Percentiles rank a stretch among this genome's conserved stretches.
phyloP scores from a whole-genome alignment of 2,797 vertebrate genomes.

The Orientallactaga sibirica region DNA sequence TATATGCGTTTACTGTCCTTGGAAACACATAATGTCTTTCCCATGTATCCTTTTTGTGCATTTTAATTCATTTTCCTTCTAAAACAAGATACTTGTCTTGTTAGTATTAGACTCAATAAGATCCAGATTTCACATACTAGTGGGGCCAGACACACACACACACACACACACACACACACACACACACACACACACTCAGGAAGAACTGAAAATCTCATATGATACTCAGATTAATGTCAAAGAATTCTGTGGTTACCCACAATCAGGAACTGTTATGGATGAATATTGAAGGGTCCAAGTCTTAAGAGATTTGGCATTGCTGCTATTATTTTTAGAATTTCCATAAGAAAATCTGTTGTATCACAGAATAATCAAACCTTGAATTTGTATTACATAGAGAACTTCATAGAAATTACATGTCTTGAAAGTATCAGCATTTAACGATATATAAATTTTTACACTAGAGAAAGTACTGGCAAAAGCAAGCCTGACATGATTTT shows the following conservation, averaged over 20 bases:
- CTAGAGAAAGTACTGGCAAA: too few relatives aligned
- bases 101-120: slow-evolving; percentile 45
- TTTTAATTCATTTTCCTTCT: slow-evolving; percentile 42
- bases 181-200: too few relatives aligned
- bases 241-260: slow-evolving; percentile 23
- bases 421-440: neutral
- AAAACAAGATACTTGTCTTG: slow-evolving; percentile 37
- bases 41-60: slow-evolving; percentile 27
- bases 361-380: neutral
- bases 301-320: slow-evolving; percentile 2
- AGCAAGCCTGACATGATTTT: too few relatives aligned
- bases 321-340: slow-evolving; percentile 3
- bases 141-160: neutral
- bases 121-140: slow-evolving; percentile 5
- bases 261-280: neutral
- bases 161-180: too few relatives aligned
- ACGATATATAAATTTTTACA: too few relatives aligned
- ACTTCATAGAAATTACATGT: neutral
- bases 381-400: neutral
- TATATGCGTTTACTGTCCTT: slow-evolving; percentile 17
- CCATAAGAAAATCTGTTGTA: neutral
- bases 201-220: slow-evolving; percentile 38
- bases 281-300: neutral
- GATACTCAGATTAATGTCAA: slow-evolving; percentile 19
- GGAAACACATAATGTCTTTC: slow-evolving; percentile 39